These are phyloP conservation scores for Danaus plexippus DNA, from an alignment of 1,140 invertebrate genomes.

Conservation along the genomic window DNA sequence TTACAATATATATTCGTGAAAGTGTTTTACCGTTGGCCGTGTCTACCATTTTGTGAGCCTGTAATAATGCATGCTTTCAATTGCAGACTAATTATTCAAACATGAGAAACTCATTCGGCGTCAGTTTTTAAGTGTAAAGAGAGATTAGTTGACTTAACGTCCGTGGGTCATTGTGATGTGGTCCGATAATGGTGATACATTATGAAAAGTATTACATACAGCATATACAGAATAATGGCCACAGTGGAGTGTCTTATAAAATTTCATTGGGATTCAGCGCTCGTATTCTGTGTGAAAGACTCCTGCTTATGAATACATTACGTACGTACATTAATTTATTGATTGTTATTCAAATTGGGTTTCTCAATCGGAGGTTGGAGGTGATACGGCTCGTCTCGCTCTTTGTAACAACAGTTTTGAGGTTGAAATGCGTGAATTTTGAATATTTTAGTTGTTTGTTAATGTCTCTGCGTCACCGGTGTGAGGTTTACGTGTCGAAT, in stretches of 20 bases:
- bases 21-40: constrained; percentile 64
- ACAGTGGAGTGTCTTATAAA: constrained; percentile 51
- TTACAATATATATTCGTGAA: constrained; percentile 63
- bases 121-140: constrained; percentile 67
- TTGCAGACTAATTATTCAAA: constrained; percentile 70
- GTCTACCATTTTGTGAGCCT: constrained; percentile 58
- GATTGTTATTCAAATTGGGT: constrained; percentile 70
- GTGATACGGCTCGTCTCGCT: constrained; percentile 55
- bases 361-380: constrained; percentile 66
- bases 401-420: constrained; percentile 48
- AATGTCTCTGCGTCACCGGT: constrained; percentile 26
- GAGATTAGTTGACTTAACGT: constrained; percentile 65
- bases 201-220: constrained; percentile 66
- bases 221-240: constrained; percentile 53
- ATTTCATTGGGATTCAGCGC: constrained; percentile 65
- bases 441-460: constrained; percentile 30
- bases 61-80: constrained; percentile 70
- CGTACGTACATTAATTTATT: constrained; percentile 67
- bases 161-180: constrained; percentile 56
- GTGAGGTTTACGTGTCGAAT: constrained; percentile 46
- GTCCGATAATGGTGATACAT: constrained; percentile 65
- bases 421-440: constrained; percentile 36
- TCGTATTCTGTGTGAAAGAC: constrained; percentile 53
- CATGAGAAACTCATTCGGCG: constrained; percentile 67
- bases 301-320: constrained; percentile 66